A percentile compares a stretch with the other conserved stretches of the same genome.
These are phyloP conservation scores for Notolabrus celidotus DNA, from an alignment of 2,797 vertebrate species.

Conservation along the genomic window DNA sequence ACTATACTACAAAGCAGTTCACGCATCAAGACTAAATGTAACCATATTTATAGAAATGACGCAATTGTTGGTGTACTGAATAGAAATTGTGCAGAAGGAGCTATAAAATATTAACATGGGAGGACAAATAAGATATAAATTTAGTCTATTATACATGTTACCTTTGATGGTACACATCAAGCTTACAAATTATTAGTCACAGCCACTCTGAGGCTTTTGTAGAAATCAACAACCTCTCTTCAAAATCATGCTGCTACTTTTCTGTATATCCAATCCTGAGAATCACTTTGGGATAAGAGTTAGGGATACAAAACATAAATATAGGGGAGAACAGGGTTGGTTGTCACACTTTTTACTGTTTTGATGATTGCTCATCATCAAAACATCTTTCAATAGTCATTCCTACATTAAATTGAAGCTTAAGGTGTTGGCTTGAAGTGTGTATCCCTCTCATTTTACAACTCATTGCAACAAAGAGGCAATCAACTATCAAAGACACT, in stretches of 20 bases:
- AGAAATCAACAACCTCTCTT: background rate
- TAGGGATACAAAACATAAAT: background rate
- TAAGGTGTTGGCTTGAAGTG: too few species aligned
- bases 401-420: too few species aligned
- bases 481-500: too few species aligned
- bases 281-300: background rate
- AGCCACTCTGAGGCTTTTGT: background rate
- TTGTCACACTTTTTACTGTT: too few species aligned
- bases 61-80: slow-evolving; percentile 20
- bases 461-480: too few species aligned
- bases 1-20: slow-evolving; percentile 41
- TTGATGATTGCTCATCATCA: too few species aligned
- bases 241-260: slow-evolving; percentile 1
- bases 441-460: too few species aligned
- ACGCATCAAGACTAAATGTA: slow-evolving; percentile 41
- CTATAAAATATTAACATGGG: background rate
- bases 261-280: background rate
- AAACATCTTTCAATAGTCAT: too few species aligned
- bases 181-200: background rate
- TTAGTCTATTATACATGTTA: background rate
- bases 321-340: too few species aligned
- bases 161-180: background rate
- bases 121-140: slow-evolving; percentile 12
- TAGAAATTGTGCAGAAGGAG: slow-evolving; percentile 14
- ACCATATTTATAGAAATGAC: slow-evolving; percentile 60